Conservation (phyloP, 2,113 vertebrate species). For the Irena cyanogastra region DNA sequence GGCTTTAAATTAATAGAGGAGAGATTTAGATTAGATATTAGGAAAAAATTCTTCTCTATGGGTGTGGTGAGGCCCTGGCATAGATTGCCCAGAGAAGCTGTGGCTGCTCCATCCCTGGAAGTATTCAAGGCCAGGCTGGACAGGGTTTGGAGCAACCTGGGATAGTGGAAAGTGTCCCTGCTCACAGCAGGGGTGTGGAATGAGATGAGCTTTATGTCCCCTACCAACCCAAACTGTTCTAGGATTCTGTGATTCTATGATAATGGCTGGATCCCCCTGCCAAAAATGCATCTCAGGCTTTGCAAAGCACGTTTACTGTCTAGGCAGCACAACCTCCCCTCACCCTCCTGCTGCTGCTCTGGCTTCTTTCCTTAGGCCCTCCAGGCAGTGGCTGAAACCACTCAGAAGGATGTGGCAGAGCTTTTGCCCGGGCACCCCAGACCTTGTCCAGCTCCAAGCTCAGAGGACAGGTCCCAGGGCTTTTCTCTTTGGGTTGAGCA, state of each 20-base stretch:
- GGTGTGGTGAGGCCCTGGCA: neutral
- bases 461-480: neutral
- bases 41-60: neutral
- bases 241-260: neutral
- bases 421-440: neutral
- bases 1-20: neutral
- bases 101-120: neutral
- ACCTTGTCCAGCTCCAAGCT: neutral
- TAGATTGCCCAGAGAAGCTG: neutral
- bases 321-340: neutral
- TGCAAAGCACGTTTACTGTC: neutral
- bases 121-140: neutral
- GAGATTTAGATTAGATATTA: neutral
- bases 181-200: neutral
- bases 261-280: neutral
- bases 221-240: neutral
- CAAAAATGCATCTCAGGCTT: neutral
- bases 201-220: neutral
- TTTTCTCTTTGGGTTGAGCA: neutral
- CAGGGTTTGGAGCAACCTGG: accelerated
- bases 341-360: neutral
- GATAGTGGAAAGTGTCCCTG: neutral
- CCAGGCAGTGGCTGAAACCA: neutral
- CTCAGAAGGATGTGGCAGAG: neutral
- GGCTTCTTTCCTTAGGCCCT: neutral